Base-by-base conservation (phyloP, 1,140 invertebrate genomes). In the Drusus annulatus region DNA sequence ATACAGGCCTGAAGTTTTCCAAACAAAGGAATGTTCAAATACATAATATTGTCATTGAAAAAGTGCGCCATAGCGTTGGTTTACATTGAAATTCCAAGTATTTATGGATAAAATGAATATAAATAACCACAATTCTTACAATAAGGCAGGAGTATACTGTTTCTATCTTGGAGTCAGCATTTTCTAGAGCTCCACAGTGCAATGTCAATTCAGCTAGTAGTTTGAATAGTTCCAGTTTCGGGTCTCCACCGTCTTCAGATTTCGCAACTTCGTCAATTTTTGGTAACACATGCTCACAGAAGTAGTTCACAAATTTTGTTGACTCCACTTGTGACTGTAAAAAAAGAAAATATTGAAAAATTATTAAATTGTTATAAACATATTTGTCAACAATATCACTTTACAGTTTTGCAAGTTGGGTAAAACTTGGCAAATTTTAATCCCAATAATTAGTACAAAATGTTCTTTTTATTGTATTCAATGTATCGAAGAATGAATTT, bases 251-350 rank as follows among this genome's bases (percentile, higher is more conserved):
- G 84, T 94, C 93, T 45, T 92, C 90, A 80, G 92, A 86, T 17
- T 87, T 87, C 23, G 85, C 85, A 79, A 93, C 90, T 71, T 90
- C 88, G 83, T 91, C 88, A 90, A 92, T 92, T 73, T 90, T 88
- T 65, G 95, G 93, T 74, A 98, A 86, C 50, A 98, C 93, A 91
- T 96, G 92, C 58, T 96, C 93, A 89, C 96, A 97, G 85, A 98
- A 94, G 85, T 97, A 97, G 6, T 91, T 91, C 13, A 98, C 93
- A 90, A 97, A 98, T 84, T 93, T 92, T 28, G 94, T 95, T 0
- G 97, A 97, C 87, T 96, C 94, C 13, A 97, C 94, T 88, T 96
- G 96, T 79, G 94, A 92, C 96, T 98, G 89, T 68, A 92, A 91
- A 86, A 28, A 6, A 80, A 84, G 36, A 13, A 51, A 69, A 21